phyloP scores from a whole-genome alignment of 2,797 vertebrate species.

The Notolabrus celidotus region DNA sequence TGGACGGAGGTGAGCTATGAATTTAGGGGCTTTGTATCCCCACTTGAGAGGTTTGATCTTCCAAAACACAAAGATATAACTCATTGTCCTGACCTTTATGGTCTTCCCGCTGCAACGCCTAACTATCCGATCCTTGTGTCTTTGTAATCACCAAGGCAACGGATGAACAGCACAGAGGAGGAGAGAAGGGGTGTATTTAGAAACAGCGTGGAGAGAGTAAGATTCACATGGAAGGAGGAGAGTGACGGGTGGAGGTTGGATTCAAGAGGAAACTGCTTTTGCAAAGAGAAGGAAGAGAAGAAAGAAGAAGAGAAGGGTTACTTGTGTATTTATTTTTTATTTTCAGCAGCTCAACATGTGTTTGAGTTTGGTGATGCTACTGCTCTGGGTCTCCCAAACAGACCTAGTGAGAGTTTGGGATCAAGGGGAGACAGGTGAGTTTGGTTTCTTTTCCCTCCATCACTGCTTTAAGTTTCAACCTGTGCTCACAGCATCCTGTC shows the following conservation, averaged over 20 bases:
- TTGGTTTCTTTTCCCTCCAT: constrained; percentile 12
- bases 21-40: constrained; percentile 9
- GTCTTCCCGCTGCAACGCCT: constrained; percentile 20
- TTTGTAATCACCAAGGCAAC: constrained; percentile 68
- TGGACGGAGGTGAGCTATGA: constrained; percentile 10
- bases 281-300: constrained; percentile 45
- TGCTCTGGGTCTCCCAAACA: constrained; percentile 68
- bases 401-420: constrained; percentile 58
- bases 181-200: constrained; percentile 72
- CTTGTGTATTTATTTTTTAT: constrained; percentile 5
- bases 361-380: constrained; percentile 62
- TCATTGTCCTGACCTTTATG: neutral
- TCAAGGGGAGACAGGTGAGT: constrained; percentile 79
- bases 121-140: constrained; percentile 58
- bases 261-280: constrained; percentile 31
- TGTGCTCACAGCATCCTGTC: neutral
- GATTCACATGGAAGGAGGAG: constrained; percentile 40
- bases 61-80: constrained; percentile 3
- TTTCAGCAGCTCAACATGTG: constrained; percentile 66
- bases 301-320: constrained; percentile 18
- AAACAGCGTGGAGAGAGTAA: constrained; percentile 44
- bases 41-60: neutral
- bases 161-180: constrained; percentile 59
- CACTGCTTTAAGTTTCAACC: neutral
- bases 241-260: constrained; percentile 50